A percentile compares a stretch with the other conserved stretches of the same genome.
Evolutionary conservation across 2,113 vertebrate species (phyloP).

Genomic region (Oophaga pumilio): DNA sequence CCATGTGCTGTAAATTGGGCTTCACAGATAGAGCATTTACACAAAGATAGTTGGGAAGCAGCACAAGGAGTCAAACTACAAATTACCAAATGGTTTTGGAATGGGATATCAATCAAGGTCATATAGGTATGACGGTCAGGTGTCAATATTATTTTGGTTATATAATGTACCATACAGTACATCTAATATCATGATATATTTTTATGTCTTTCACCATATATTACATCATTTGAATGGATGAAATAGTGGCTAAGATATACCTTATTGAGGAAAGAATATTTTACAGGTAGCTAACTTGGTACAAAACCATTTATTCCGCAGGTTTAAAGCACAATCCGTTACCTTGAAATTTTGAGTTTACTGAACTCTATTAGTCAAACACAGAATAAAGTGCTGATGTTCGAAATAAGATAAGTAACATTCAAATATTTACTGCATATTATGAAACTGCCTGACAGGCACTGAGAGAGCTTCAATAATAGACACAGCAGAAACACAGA

Average conservation of each 20-base stretch:
- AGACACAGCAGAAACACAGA: neutral
- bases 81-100: neutral
- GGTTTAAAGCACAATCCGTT: conserved; percentile 51
- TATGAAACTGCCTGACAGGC: conserved; percentile 61
- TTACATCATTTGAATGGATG: neutral
- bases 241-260: neutral
- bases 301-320: neutral
- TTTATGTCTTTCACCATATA: neutral
- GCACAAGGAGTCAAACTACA: too few relatives aligned
- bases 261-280: neutral
- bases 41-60: too few relatives aligned
- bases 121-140: neutral
- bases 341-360: conserved; percentile 67
- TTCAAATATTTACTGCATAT: conserved; percentile 76
- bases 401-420: conserved; percentile 65
- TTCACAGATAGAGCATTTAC: too few relatives aligned
- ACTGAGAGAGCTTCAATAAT: neutral
- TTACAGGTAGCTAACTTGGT: neutral
- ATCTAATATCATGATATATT: neutral
- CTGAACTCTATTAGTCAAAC: conserved; percentile 72
- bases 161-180: neutral
- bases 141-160: neutral
- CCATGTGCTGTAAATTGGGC: too few relatives aligned
- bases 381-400: conserved; percentile 65
- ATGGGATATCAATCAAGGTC: neutral